Evolutionary conservation across 1,140 invertebrate species (phyloP), one percentile per base, ranked within the genome.

Genomic region (Drosophila simulans): DNA sequence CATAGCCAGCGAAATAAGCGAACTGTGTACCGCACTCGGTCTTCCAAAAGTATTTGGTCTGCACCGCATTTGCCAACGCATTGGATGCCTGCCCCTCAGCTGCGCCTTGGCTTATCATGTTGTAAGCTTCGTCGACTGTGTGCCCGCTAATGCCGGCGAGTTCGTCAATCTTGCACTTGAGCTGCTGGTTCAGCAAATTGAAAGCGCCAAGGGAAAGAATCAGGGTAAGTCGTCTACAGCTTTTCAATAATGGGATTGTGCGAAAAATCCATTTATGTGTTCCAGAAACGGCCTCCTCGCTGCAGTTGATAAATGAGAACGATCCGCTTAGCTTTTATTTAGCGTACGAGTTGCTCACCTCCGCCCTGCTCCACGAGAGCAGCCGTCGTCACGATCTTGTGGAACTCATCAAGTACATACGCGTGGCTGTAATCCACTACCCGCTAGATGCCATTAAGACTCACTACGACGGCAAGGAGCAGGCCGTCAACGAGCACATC

Each of bases 101-200:
- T 91, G 90, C 40, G 90, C 91, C 3, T 27, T 92, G n/a, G 80
- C 91, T 1, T 77, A 90, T 54, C 43, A 83, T 20, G 64, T 88
- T 3, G 25, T 88, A 0, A 72, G 90, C 54, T 79, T 89, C 7
- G 42, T 86, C 10, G 83, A 91, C 35, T 91, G 91, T 56, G 40
- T 37, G 20, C 64, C 54, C 3, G 25, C 37, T 5, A 92, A 91
- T 39, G 76, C 63, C 15, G 46, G 39, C 4, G 73, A 90, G 13
- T 92, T 90, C 27, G 74, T 92, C 5, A 79, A 72, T 31, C 65
- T 92, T 15, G 91, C 73, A 1, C 27, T 92, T 8, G 76, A 91
- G 60, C 46, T 92, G 37, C 31, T 92, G n/a, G 63, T 74, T 13
- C 91, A 92, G 75, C 90, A 92, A 75, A 91, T 91, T 11, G 17